Base-by-base conservation (phyloP, 2,113 vertebrate genomes). In the Poeciliopsis prolifica region DNA sequence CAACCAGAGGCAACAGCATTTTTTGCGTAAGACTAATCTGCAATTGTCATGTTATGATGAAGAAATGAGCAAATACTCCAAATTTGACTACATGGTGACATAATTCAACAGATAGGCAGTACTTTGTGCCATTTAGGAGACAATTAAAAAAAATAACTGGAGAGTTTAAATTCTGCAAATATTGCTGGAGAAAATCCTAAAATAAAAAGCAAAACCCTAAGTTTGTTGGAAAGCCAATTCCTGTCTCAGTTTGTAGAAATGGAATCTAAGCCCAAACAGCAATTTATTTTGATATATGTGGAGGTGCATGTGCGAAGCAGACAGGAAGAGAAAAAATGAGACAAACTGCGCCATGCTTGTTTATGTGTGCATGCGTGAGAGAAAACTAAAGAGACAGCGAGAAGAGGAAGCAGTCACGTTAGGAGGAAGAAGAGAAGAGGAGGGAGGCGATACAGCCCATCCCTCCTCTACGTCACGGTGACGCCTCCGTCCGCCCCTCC, bases 391-490 rank as follows among this genome's bases (percentile, higher is more conserved):
- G 70, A 70, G 65, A 61, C 51, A 35, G 61, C 24, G 68, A 31
- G 67, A 26, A 14, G 35, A 51, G 77, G 81, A 66, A 64, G 82
- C 70, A 58, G 87, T 92, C 91, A 92, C 92, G 92, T 78, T 74
- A 5, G 64, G 51, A 69, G 80, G 82, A 19, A 29, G 68, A 65
- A 63, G 61, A 14, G 70, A n/a, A 42, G 65, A 28, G 5, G 65
- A 65, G 24, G 65, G 70, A 35, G 73, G 78, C 31, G 37, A 76
- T 71, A 3, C 83, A 26, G 87, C 61, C 78, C 80, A 65, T 77
- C 86, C 61, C 42, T 74, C 31, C 31, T 44, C 75, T 79, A 90
- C 92, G 92, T 93, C 92, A 92, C 5, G 3, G 70, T 54, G 69
- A 89, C 89, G 86, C 91, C 90, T 78, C 82, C 87, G 69, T 68